These are phyloP conservation scores for Augochlora pura DNA, from an alignment of 1,140 invertebrate genomes.

Conservation along the genomic window DNA sequence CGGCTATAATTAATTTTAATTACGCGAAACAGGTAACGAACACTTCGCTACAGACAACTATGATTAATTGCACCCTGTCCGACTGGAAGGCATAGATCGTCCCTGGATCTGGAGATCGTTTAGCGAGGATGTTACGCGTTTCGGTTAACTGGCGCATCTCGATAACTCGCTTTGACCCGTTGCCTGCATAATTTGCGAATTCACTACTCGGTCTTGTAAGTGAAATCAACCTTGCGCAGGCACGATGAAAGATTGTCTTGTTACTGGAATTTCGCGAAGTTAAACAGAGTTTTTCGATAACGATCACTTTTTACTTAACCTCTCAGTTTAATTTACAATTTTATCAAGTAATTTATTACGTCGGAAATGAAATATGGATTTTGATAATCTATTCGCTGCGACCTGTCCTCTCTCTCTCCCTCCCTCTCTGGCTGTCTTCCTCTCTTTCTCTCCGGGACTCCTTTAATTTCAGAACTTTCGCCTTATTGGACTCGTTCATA, in stretches of 20 bases:
- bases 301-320: too few relatives aligned
- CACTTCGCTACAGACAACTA: slow-evolving; percentile 48
- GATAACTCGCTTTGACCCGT: slow-evolving; percentile 17
- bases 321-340: too few relatives aligned
- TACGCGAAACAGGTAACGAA: slow-evolving; percentile 59
- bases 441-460: too few relatives aligned
- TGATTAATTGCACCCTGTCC: slow-evolving; percentile 58
- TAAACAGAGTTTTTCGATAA: too few relatives aligned
- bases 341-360: too few relatives aligned
- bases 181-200: background rate
- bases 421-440: too few relatives aligned
- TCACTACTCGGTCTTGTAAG: background rate
- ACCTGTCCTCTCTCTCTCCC: too few relatives aligned
- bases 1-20: slow-evolving; percentile 65
- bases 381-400: too few relatives aligned
- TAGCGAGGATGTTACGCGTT: background rate
- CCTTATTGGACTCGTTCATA: too few relatives aligned
- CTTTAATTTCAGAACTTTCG: too few relatives aligned
- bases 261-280: too few relatives aligned
- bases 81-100: slow-evolving; percentile 32
- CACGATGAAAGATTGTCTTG: background rate
- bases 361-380: too few relatives aligned
- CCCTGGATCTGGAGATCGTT: slow-evolving; percentile 13
- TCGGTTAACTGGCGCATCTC: slow-evolving; percentile 29
- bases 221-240: background rate